Percentiles rank a stretch among this genome's conserved stretches.
Evolutionary conservation across 2,113 vertebrate genomes (phyloP).

Genomic region (Calyptomena viridis): DNA sequence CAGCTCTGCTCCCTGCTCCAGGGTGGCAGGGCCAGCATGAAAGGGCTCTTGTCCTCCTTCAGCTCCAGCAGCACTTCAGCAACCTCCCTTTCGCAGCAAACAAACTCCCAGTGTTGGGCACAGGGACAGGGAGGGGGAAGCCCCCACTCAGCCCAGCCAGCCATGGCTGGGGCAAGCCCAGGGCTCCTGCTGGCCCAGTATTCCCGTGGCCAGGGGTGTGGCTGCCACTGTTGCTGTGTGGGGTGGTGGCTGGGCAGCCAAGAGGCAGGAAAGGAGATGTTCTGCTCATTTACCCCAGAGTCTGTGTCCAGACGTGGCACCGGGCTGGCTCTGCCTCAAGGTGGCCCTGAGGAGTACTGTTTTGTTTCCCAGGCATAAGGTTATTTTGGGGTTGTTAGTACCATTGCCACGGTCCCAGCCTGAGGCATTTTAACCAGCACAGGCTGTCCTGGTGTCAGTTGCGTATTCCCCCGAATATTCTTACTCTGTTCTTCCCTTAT

Average conservation of each 20-base stretch:
- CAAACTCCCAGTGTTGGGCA: conserved; percentile 21
- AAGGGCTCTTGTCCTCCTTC: conserved; percentile 41
- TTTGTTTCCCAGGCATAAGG: background rate
- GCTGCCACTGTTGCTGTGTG: background rate
- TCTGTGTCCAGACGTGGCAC: fast-evolving
- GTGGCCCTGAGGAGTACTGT: background rate
- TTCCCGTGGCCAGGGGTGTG: fast-evolving
- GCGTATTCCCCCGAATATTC: background rate
- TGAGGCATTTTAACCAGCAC: background rate
- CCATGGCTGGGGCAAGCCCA: fast-evolving
- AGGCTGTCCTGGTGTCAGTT: background rate
- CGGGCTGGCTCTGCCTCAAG: background rate
- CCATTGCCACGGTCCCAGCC: background rate
- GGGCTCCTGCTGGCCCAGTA: background rate
- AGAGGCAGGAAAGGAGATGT: fast-evolving
- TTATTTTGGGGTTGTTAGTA: background rate
- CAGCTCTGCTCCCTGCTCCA: background rate
- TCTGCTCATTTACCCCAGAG: background rate
- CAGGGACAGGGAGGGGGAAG: background rate
- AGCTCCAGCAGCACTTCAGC: background rate
- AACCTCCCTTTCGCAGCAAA: background rate
- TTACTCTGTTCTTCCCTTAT: background rate
- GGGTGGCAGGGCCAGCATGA: background rate
- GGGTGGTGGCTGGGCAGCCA: background rate
- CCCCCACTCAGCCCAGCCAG: background rate